Evolutionary conservation across 2,888 invertebrate genomes (phyloP).

Genomic region (Epirrhoe alternata): DNA sequence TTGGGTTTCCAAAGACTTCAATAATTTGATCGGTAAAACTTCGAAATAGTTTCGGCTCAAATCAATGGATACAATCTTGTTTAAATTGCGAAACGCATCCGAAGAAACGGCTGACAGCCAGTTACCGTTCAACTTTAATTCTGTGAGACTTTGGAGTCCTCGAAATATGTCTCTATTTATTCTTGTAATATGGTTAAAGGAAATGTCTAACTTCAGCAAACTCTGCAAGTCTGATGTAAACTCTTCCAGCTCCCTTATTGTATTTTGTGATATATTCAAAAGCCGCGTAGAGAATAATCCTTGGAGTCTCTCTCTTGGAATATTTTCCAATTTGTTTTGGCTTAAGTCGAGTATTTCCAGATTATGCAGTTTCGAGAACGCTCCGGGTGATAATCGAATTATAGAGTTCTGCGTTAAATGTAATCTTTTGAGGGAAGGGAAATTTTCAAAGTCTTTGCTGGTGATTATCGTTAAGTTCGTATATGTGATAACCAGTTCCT

Average conservation of each 20-base stretch:
- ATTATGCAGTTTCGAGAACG: slow-evolving; percentile 91
- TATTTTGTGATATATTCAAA: slow-evolving; percentile 94
- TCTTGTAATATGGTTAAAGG: slow-evolving; percentile 92
- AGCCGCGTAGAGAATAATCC: slow-evolving; percentile 90
- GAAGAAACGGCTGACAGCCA: slow-evolving; percentile 91
- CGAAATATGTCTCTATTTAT: slow-evolving; percentile 91
- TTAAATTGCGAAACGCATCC: slow-evolving; percentile 91
- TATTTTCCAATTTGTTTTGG: slow-evolving; percentile 91
- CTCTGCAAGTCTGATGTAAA: slow-evolving; percentile 91
- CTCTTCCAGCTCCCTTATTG: slow-evolving; percentile 91
- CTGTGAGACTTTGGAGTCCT: slow-evolving; percentile 90
- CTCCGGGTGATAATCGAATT: slow-evolving; percentile 92
- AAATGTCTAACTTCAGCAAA: slow-evolving; percentile 92
- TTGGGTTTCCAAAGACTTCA: slow-evolving; percentile 92
- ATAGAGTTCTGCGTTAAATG: slow-evolving; percentile 90
- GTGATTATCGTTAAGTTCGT: slow-evolving; percentile 94
- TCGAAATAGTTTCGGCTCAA: slow-evolving; percentile 93
- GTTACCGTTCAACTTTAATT: slow-evolving; percentile 92
- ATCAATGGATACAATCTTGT: slow-evolving; percentile 91
- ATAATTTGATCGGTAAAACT: slow-evolving; percentile 90
- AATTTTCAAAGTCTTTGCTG: slow-evolving; percentile 93
- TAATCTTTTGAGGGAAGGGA: slow-evolving; percentile 90
- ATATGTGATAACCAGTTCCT: slow-evolving; percentile 91
- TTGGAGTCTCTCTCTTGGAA: slow-evolving; percentile 93
- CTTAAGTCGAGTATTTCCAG: slow-evolving; percentile 92